A percentile compares a stretch with the other conserved stretches of the same genome.
Conservation (phyloP, 1,140 invertebrate species). For the Drosophila orena region DNA sequence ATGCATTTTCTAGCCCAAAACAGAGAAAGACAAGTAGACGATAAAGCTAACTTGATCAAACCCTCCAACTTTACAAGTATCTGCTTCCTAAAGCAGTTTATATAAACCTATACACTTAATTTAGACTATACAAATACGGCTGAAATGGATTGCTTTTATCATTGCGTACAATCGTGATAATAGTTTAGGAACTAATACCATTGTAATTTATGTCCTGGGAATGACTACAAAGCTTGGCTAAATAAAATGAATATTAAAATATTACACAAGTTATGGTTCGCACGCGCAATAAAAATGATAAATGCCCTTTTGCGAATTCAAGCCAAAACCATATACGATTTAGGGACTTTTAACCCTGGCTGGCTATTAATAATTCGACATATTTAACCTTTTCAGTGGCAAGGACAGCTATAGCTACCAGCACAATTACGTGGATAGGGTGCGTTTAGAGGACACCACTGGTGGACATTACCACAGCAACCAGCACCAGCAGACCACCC, state of each 20-base stretch:
- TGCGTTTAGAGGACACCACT: conserved; percentile 35
- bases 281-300: not conserved
- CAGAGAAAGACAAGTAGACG: no score
- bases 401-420: conserved; percentile 77
- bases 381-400: conserved; percentile 26
- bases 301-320: not conserved
- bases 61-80: no score
- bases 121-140: no score
- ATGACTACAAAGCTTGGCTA: not conserved
- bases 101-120: no score
- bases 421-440: conserved; percentile 43
- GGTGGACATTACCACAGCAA: conserved; percentile 4
- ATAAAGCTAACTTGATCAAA: no score
- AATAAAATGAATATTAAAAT: not conserved
- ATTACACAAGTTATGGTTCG: not conserved
- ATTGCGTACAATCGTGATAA: not conserved
- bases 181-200: no score
- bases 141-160: not conserved
- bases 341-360: not conserved
- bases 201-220: not conserved
- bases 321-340: no score
- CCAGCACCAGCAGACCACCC: conserved; percentile 40
- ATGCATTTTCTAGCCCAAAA: not conserved
- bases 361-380: not conserved
- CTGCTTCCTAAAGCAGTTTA: not conserved